These are phyloP conservation scores for Lepus timidus DNA, from an alignment of 2,113 vertebrate species.

Conservation along the genomic window DNA sequence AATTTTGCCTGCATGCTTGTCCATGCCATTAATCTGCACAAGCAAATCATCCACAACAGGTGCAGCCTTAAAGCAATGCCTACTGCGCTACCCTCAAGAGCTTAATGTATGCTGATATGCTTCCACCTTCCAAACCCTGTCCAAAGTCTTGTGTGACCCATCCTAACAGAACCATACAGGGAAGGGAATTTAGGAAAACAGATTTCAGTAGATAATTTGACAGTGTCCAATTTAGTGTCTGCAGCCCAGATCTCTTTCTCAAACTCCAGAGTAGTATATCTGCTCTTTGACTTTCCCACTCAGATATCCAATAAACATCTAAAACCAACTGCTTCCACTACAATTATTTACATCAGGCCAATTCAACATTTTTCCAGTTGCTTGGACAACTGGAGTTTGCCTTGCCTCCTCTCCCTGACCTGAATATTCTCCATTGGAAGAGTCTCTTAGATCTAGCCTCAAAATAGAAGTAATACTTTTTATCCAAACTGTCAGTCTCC, in stretches of 20 bases:
- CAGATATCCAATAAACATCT: neutral
- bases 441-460: neutral
- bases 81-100: neutral
- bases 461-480: neutral
- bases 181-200: neutral
- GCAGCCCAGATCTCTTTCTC: neutral
- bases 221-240: neutral
- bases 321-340: neutral
- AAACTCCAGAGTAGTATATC: neutral
- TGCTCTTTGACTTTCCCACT: neutral
- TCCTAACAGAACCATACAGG: neutral
- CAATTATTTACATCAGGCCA: neutral
- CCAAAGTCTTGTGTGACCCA: neutral
- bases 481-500: neutral
- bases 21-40: neutral
- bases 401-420: neutral
- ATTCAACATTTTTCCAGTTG: neutral
- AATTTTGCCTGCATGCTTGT: neutral
- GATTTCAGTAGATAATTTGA: neutral
- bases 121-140: neutral
- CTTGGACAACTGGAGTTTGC: neutral
- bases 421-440: neutral
- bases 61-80: neutral
- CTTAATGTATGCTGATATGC: neutral
- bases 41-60: too few species aligned